Percentiles rank a stretch among this genome's conserved stretches.
Evolutionary conservation across 2,888 invertebrate genomes (phyloP).

Genomic region (Fissipunctia ypsillon): DNA sequence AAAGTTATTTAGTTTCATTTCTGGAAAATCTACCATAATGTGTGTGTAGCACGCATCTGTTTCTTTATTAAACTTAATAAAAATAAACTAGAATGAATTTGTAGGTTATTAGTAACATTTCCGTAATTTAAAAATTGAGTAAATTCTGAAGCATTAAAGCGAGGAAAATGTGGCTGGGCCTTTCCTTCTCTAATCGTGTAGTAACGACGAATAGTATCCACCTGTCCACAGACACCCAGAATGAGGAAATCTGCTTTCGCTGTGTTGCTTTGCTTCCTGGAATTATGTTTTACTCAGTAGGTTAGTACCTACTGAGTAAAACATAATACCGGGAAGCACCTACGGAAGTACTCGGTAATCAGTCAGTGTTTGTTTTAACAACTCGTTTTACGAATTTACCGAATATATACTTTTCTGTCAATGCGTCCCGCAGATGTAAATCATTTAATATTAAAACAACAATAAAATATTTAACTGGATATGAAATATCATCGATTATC

Average conservation of each 20-base stretch:
- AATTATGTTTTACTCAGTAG: not conserved
- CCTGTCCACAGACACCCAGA: not conserved
- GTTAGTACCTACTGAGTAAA: no score
- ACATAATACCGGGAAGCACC: no score
- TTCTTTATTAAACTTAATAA: conserved; percentile 45
- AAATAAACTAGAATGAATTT: conserved; percentile 43
- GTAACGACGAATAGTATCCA: conserved; percentile 11
- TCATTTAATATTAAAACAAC: not conserved
- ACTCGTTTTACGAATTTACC: not conserved
- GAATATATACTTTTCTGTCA: no score
- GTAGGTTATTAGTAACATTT: conserved; percentile 49
- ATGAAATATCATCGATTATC: not conserved
- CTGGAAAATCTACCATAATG: conserved; percentile 22
- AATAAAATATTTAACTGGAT: not conserved
- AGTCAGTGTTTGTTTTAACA: no score
- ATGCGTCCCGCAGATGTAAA: no score
- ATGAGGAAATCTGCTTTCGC: not conserved
- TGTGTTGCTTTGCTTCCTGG: not conserved
- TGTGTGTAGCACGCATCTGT: conserved; percentile 45
- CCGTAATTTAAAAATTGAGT: conserved; percentile 28
- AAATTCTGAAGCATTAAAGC: conserved; percentile 14
- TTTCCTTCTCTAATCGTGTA: conserved; percentile 1
- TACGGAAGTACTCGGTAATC: not conserved
- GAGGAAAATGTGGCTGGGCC: conserved; percentile 1
- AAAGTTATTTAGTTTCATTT: conserved; percentile 25